A percentile compares a stretch with the other conserved stretches of the same genome.
phyloP scores from a whole-genome alignment of 2,797 vertebrate genomes.

The Sebastes reedi region DNA sequence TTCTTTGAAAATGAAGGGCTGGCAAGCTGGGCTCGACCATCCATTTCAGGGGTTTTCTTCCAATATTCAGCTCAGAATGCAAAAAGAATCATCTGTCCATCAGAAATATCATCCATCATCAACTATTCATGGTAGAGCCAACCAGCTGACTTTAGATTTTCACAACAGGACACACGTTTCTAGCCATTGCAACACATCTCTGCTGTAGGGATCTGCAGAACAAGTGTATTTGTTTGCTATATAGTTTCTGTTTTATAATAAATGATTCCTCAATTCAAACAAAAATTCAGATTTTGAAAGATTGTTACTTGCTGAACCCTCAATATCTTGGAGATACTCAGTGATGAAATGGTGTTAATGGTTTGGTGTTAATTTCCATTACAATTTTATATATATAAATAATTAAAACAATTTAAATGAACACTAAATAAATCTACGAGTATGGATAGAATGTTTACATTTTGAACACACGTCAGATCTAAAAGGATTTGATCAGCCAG shows the following conservation, averaged over 20 bases:
- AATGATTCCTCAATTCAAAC: background rate
- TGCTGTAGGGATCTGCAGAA: background rate
- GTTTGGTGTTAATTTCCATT: no score
- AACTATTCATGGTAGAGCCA: conserved; percentile 15
- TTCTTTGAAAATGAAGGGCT: conserved; percentile 2
- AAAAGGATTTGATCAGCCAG: background rate
- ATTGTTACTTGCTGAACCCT: background rate
- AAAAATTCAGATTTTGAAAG: background rate
- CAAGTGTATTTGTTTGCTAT: background rate
- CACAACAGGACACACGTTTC: background rate
- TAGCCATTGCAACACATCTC: background rate
- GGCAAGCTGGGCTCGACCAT: conserved; percentile 4
- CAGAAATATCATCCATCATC: conserved; percentile 15
- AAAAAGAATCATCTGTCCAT: conserved; percentile 25
- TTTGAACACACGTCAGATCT: background rate
- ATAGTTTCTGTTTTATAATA: background rate
- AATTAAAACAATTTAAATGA: no score
- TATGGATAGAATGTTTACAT: background rate
- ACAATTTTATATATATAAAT: no score
- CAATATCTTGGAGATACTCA: background rate
- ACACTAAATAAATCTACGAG: background rate
- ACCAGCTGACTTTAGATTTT: background rate
- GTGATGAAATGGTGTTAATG: no score
- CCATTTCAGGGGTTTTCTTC: background rate
- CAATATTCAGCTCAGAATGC: conserved; percentile 1